Base-by-base conservation (phyloP, 2,888 invertebrate genomes). In the Dasysyrphus albostriatus region DNA sequence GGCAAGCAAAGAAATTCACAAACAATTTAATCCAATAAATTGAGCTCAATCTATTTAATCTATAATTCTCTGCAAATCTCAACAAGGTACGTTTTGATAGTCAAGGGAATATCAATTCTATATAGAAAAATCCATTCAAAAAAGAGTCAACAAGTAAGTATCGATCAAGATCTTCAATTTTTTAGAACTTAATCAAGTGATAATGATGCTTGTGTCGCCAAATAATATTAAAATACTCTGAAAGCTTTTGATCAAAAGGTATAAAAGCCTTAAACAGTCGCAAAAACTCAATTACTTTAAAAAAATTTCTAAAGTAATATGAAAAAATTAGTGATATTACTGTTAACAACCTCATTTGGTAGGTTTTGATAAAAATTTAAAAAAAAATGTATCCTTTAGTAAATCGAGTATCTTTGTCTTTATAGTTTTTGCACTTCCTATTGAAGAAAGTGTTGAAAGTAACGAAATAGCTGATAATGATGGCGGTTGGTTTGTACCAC, bases 401-500 rank as follows among this genome's bases (percentile, higher is more conserved):
- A 39, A 39, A 39, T 39, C 3, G 12, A 12, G 12, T 39, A 0
- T 39, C 10, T 0, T 12, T 39, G 1, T 39, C 12, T 39, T 39
- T 42, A 14, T 12, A 59, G 77, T 61, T 19, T 14, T n/a, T 51
- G 77, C 77, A 10, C 10, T 42, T n/a, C 61, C 77, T 0, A 4
- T 42, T 2, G 16, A 51, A 63, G 42, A 37, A 51, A 42, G 42
- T 42, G 5, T 42, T 42, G 14, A 16, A 49, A 49, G 5, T 10
- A 42, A 14, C 42, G 9, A 47, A 2, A n/a, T 32, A 12, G 1
- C 16, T 14, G 12, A 39, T 39, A 14, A 14, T 14, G 12, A 14
- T 14, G 3, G 63, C 59, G 80, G 81, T 88, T 81, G 91, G 91
- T 14, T 90, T 89, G 89, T 89, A 51, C 90, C 90, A 0, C 89